Evolutionary conservation across 1,140 invertebrate genomes (phyloP).

Genomic region (Saccostrea glomerata): DNA sequence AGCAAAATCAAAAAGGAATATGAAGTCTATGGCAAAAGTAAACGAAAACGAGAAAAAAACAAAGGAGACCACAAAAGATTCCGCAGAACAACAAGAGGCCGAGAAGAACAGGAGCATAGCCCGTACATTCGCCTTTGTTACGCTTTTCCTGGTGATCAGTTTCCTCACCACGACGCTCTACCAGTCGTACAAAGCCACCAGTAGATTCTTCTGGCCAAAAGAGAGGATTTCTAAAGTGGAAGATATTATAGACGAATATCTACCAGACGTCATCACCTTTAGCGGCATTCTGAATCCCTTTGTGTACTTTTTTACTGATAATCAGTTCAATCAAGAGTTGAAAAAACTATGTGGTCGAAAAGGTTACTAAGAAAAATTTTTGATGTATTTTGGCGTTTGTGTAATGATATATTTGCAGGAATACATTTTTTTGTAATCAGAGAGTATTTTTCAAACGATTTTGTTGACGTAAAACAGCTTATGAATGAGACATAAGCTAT

Average conservation of each 20-base stretch:
- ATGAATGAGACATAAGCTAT: no score
- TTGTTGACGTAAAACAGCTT: no score
- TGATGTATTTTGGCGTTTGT: no score
- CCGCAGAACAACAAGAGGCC: not conserved
- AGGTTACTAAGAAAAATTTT: not conserved
- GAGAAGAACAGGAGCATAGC: not conserved
- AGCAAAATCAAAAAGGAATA: not conserved
- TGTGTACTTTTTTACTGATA: not conserved
- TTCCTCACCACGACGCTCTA: not conserved
- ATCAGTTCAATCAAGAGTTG: not conserved
- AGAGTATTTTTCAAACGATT: no score
- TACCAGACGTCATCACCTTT: not conserved
- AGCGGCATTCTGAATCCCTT: conserved; percentile 12
- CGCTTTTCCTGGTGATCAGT: not conserved
- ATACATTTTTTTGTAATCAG: no score
- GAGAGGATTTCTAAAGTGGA: not conserved
- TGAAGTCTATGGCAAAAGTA: not conserved
- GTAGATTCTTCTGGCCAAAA: not conserved
- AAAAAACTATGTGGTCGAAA: not conserved
- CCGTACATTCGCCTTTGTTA: not conserved
- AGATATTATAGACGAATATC: not conserved
- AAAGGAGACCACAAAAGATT: not conserved
- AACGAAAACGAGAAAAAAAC: not conserved
- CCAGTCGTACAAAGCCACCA: not conserved
- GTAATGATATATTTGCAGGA: no score